Base-by-base conservation (phyloP, 1,140 invertebrate genomes). In the Acromyrmex charruanus region DNA sequence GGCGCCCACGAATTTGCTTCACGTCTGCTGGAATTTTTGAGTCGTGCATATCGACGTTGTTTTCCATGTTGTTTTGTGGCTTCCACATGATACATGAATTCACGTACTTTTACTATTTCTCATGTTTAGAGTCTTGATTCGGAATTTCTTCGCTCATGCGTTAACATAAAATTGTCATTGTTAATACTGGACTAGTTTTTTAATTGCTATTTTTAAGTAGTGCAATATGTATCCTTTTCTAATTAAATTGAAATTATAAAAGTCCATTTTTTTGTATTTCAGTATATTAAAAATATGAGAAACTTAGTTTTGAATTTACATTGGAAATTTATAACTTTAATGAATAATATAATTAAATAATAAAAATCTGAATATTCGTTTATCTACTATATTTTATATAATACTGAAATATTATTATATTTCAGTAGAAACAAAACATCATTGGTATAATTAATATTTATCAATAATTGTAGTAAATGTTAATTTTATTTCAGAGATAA, bases 1-100 rank as follows among this genome's bases (percentile, higher is more conserved):
- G 68, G 53, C 80, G 68, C n/a, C 44, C 71, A 25, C 80, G 18
- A 84, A 39, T n/a, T 74, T 28, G 69, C n/a, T 31, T 49, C 80
- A 12, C 21, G 80, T 84, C 55, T 63, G 39, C 55, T 49, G 80
- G 69, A 61, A 84, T 84, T 84, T 84, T 84, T 61, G 39, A 84
- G 25, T 61, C 69, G 69, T 35, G 14, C 69, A 63, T 58, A 72
- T 75, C 55, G 80, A 61, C 55, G 55, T 84, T 75, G 80, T 84
- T 84, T 84, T 84, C 72, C 80, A 4, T 18, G 49, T 74, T 82
- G 71, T 75, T 84, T 84, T 61, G 69, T 35, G 44, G 55, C 28
- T 49, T 81, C 21, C 31, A 1, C 39, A 2, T 81, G 53, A 18
- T 74, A 59, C 25, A 18, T 81, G 77, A 58, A 74, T 74, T 49